phyloP scores from a whole-genome alignment of 2,797 vertebrate genomes.

The Lepilemur ruficaudatus region DNA sequence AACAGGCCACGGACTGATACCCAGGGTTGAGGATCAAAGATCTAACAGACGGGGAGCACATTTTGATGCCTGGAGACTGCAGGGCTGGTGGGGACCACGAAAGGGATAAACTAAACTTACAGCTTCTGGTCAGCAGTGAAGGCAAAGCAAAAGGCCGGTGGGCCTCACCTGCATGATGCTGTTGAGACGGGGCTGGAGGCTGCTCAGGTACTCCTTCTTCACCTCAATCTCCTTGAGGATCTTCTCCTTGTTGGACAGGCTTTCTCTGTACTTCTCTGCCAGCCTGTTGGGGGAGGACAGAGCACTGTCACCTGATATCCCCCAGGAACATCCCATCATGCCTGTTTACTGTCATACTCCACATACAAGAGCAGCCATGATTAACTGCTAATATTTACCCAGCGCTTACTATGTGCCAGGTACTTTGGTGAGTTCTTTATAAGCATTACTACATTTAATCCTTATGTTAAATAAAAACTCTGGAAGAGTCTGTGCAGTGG shows the following conservation, averaged over 20 bases:
- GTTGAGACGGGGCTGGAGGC: constrained; percentile 96
- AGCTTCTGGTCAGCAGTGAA: background rate
- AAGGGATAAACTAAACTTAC: background rate
- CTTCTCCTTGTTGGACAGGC: constrained; percentile 94
- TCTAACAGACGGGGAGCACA: background rate
- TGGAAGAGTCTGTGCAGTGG: background rate
- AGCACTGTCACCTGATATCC: background rate
- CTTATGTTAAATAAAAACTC: background rate
- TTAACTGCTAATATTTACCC: background rate
- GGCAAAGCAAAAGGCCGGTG: background rate
- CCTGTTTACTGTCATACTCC: background rate
- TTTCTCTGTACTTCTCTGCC: constrained; percentile 96
- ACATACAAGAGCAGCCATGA: background rate
- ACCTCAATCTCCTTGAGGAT: constrained; percentile 97
- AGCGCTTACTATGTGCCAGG: background rate
- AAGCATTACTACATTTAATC: background rate
- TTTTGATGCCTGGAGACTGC: background rate
- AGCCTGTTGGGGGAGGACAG: constrained; percentile 84
- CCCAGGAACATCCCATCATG: background rate
- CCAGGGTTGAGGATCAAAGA: too few relatives aligned
- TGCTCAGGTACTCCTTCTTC: constrained; percentile 97
- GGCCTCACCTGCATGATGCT: constrained; percentile 96
- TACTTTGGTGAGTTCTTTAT: background rate
- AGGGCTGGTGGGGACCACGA: background rate
- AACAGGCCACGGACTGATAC: too few relatives aligned